Evolutionary conservation across 2,113 vertebrate species (phyloP), one percentile per base, ranked within the genome.

Genomic region (Marmota monax): DNA sequence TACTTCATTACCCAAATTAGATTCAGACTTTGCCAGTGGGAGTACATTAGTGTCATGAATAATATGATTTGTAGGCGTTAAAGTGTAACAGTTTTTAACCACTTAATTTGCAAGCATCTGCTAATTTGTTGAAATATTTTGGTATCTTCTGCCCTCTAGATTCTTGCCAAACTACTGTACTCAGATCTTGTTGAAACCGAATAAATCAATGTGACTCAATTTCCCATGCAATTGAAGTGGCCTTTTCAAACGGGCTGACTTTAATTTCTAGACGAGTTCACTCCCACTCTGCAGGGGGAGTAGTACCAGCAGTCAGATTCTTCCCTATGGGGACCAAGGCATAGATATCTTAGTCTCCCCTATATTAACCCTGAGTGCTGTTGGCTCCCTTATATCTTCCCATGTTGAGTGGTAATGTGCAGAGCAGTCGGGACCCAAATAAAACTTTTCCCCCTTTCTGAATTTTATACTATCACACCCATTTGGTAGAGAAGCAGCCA

Each of bases 121-220:
- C 95, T 92, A 95, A 97, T 97, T 98, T 96, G 65, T 94, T 98
- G 69, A 98, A 98, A 97, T 94, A 96, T 90, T 97, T 97, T 97
- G 96, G 8, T 96, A 65, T 98, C 96, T 98, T 92, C 96, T 96
- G 87, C 93, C 94, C 61, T 70, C 42, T 11, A 97, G 95, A 97
- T 61, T 83, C 96, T 97, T 98, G 97, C 96, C 98, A 98, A 98
- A 97, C 91, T 97, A 90, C 97, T 97, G 65, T 94, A 95, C 53
- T 96, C 80, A 58, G 77, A 95, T 98, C 87, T 73, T 96, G 76
- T 97, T 98, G 97, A 97, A 98, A 98, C 96, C 39, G 58, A 97
- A 77, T 97, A 98, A 98, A 97, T 98, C 97, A 98, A 97, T 97
- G 95, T 22, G 76, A 94, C 96, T 98, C 90, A 95, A 53, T 98